phyloP scores from a whole-genome alignment of 2,797 vertebrate genomes.

The Gallirallus australis region DNA sequence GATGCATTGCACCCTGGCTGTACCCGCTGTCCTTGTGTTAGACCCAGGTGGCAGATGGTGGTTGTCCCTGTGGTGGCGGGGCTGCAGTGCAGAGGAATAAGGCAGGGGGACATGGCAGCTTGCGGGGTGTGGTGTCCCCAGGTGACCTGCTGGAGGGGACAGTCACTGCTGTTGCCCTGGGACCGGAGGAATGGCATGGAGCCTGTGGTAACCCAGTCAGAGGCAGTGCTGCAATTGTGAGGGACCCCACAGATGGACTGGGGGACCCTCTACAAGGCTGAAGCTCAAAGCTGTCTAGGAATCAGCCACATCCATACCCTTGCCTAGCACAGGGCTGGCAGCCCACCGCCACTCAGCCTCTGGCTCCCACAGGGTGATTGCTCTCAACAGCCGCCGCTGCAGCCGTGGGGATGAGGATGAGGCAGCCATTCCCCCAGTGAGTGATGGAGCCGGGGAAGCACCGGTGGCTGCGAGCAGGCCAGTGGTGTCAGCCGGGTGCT shows the following conservation, averaged over 20 bases:
- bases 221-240: neutral
- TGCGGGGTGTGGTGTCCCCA: neutral
- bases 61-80: neutral
- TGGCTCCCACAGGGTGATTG: neutral
- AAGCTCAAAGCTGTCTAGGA: neutral
- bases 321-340: rapidly evolving
- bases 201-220: neutral
- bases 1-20: neutral
- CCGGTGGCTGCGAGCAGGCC: rapidly evolving
- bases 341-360: neutral
- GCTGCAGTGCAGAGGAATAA: neutral
- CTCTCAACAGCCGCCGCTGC: rapidly evolving
- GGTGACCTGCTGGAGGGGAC: neutral
- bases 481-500: rapidly evolving
- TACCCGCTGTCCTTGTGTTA: neutral
- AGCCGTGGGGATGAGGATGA: neutral
- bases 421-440: neutral
- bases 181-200: rapidly evolving
- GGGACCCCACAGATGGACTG: rapidly evolving
- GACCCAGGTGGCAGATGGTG: neutral
- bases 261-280: neutral
- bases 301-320: rapidly evolving
- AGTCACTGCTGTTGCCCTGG: neutral
- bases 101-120: neutral
- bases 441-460: rapidly evolving